Evolutionary conservation across 2,113 vertebrate species (phyloP).

Genomic region (Lucifuga dentata): DNA sequence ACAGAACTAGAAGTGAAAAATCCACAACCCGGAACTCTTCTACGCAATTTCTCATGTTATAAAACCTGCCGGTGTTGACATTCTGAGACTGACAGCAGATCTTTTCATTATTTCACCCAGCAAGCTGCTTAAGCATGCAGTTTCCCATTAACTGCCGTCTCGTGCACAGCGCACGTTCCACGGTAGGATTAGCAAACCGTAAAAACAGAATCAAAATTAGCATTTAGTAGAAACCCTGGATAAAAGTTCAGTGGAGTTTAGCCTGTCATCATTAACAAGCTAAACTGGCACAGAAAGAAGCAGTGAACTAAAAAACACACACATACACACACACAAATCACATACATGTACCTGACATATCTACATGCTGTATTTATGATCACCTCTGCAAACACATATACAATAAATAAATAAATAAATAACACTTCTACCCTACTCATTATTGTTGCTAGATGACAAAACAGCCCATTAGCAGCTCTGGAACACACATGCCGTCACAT

Average conservation of each 20-base stretch:
- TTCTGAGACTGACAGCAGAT: not conserved
- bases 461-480: not conserved
- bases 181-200: not conserved
- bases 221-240: constrained; percentile 17
- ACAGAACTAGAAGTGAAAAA: not conserved
- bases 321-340: not conserved
- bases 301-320: not conserved
- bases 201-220: constrained; percentile 8
- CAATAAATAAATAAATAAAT: too few relatives aligned
- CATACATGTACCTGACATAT: not conserved
- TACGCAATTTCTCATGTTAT: not conserved
- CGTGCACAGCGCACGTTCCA: not conserved
- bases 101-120: not conserved
- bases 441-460: constrained; percentile 12
- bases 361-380: not conserved
- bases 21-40: not conserved
- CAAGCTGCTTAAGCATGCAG: constrained; percentile 18
- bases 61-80: not conserved
- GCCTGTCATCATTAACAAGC: constrained; percentile 16
- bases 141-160: constrained; percentile 2
- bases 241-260: constrained; percentile 11
- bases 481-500: constrained; percentile 20
- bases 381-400: too few relatives aligned
- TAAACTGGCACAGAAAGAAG: not conserved
- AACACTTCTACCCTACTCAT: not conserved